Evolutionary conservation across 2,113 vertebrate genomes (phyloP).

Genomic region (Steatornis caripensis): DNA sequence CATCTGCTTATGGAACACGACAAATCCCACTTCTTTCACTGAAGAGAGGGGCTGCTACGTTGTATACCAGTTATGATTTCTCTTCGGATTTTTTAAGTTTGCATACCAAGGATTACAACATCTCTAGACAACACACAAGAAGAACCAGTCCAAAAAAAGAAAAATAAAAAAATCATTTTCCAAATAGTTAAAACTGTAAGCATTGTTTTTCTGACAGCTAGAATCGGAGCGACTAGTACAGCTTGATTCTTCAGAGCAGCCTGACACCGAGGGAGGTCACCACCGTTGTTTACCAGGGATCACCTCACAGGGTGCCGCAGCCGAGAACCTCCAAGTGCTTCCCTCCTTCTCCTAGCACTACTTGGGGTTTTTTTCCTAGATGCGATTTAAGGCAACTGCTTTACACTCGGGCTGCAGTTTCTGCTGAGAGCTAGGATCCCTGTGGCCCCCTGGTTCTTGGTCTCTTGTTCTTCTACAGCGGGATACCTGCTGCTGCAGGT

Average conservation of each 20-base stretch:
- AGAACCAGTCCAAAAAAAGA: background rate
- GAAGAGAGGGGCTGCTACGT: background rate
- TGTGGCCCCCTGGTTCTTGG: background rate
- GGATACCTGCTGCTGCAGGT: background rate
- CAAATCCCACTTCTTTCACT: background rate
- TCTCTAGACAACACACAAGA: background rate
- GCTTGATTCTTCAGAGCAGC: background rate
- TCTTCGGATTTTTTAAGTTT: background rate
- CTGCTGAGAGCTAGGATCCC: background rate
- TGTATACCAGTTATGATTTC: background rate
- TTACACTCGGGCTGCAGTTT: background rate
- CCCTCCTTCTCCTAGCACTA: background rate
- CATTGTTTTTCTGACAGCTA: background rate
- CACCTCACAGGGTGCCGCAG: background rate
- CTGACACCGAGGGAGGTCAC: background rate
- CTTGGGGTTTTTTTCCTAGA: background rate
- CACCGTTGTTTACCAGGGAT: background rate
- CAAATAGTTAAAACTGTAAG: background rate
- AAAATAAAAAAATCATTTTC: background rate
- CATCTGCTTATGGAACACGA: accelerated
- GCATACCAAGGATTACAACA: background rate
- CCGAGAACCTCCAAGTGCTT: background rate
- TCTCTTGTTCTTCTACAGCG: background rate
- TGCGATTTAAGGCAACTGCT: background rate
- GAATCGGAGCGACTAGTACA: background rate